Evolutionary conservation across 2,113 vertebrate species (phyloP).

Genomic region (Rhinichthys klamathensis): DNA sequence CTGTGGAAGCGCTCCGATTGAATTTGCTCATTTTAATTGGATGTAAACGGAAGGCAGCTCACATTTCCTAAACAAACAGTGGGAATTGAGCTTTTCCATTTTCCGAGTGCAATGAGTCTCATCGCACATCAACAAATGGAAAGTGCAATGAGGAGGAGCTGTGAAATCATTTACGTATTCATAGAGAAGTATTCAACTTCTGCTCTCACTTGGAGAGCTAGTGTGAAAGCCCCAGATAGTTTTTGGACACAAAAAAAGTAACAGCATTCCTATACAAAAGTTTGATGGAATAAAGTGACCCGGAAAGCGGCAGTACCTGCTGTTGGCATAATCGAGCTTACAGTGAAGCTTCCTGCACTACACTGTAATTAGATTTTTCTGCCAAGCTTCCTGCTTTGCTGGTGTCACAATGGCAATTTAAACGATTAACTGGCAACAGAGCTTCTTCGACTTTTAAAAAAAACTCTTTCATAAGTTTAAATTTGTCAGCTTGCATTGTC

Average conservation of each 20-base stretch:
- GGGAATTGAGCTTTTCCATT: conserved; percentile 27
- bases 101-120: conserved; percentile 37
- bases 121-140: conserved; percentile 30
- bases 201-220: background rate
- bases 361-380: background rate
- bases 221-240: background rate
- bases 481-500: background rate
- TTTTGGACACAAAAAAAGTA: background rate
- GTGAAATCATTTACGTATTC: conserved; percentile 25
- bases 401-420: background rate
- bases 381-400: too few relatives aligned
- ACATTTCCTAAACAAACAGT: conserved; percentile 36
- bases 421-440: background rate
- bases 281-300: background rate
- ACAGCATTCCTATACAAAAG: background rate
- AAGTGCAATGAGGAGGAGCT: conserved; percentile 14
- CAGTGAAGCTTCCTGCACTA: background rate
- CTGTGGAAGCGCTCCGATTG: conserved; percentile 1
- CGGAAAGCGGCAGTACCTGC: background rate
- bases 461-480: background rate
- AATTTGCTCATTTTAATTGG: conserved; percentile 47
- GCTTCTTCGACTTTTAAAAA: background rate
- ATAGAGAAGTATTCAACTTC: conserved; percentile 22
- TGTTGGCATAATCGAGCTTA: background rate
- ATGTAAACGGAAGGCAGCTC: conserved; percentile 14